A percentile compares a stretch with the other conserved stretches of the same genome.
Evolutionary conservation across 2,888 invertebrate genomes (phyloP).

Genomic region (Mechanitis messenoides): DNA sequence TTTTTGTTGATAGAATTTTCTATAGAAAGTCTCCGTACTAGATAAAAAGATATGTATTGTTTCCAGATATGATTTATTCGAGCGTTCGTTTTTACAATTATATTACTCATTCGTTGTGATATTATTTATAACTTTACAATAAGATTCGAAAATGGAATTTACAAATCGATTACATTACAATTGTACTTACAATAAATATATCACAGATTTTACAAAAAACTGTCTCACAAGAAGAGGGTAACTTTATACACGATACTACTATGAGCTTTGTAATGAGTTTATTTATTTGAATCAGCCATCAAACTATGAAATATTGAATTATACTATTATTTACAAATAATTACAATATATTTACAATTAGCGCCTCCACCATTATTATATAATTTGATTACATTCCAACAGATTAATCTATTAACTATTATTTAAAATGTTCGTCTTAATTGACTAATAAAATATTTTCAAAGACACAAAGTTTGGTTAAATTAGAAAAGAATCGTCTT

Average conservation of each 20-base stretch:
- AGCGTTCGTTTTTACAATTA: constrained; percentile 33
- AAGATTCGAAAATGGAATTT: constrained; percentile 42
- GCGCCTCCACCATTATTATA: constrained; percentile 15
- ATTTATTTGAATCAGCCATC: constrained; percentile 50
- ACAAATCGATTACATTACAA: constrained; percentile 57
- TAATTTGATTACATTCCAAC: constrained; percentile 12
- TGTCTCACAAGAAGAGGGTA: constrained; percentile 38
- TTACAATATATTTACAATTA: constrained; percentile 39
- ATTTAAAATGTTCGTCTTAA: background rate
- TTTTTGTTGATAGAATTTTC: constrained; percentile 51
- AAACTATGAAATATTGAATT: constrained; percentile 41
- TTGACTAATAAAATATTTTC: background rate
- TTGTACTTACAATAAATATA: constrained; percentile 73
- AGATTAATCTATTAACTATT: constrained; percentile 1
- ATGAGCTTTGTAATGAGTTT: constrained; percentile 29
- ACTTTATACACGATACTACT: constrained; percentile 33
- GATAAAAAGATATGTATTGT: constrained; percentile 66
- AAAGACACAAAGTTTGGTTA: background rate
- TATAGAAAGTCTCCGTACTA: constrained; percentile 40
- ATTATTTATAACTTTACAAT: constrained; percentile 20
- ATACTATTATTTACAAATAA: constrained; percentile 56
- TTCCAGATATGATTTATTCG: constrained; percentile 64
- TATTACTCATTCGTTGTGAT: constrained; percentile 38
- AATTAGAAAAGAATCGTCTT: too few species aligned
- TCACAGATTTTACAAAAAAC: constrained; percentile 73